phyloP scores from a whole-genome alignment of 2,888 invertebrate species.

The Agonopterix alstromeriana region DNA sequence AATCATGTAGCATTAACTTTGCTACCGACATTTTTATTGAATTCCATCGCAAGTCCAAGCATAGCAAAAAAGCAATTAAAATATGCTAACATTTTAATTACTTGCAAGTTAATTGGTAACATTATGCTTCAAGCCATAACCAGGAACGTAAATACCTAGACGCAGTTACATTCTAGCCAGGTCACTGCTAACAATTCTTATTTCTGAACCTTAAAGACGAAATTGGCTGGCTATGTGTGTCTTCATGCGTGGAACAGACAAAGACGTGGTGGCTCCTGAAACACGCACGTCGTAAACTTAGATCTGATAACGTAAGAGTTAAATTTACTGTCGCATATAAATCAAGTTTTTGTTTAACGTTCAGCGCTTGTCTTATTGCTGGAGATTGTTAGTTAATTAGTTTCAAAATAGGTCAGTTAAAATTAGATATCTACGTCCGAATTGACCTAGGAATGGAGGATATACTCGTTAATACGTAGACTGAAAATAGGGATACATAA shows the following conservation, averaged over 20 bases:
- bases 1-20: not conserved
- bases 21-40: too few relatives aligned
- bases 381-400: too few relatives aligned
- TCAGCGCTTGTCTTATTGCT: too few relatives aligned
- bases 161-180: too few relatives aligned
- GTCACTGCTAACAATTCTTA: not conserved
- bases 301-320: slow-evolving; percentile 14
- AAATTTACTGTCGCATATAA: slow-evolving; percentile 5
- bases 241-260: slow-evolving; percentile 1
- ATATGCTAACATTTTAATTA: slow-evolving; percentile 19
- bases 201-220: not conserved
- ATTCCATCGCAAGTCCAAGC: not conserved
- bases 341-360: slow-evolving; percentile 1
- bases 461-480: too few relatives aligned
- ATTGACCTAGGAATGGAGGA: too few relatives aligned
- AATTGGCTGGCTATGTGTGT: too few relatives aligned
- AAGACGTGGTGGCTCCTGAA: slow-evolving; percentile 17
- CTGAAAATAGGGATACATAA: too few relatives aligned
- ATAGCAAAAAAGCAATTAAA: not conserved
- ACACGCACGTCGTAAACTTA: slow-evolving; percentile 26
- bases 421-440: too few relatives aligned
- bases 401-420: too few relatives aligned
- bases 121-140: slow-evolving; percentile 1
- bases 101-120: slow-evolving; percentile 10
- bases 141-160: not conserved